Conservation (phyloP, 2,797 vertebrate genomes). For the Danio aesculapii region DNA sequence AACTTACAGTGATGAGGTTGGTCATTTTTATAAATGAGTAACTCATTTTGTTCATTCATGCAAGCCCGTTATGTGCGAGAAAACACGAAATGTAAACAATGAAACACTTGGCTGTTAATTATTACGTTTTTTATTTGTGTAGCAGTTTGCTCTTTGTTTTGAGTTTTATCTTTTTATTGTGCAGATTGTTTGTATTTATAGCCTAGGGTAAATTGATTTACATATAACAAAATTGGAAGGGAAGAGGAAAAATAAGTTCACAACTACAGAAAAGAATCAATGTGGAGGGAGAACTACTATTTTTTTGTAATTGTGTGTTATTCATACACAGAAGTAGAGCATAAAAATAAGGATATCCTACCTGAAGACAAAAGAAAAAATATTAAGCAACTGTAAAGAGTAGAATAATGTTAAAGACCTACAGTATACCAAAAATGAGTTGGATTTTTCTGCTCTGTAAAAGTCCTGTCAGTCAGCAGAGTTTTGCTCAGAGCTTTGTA, state of each 20-base stretch:
- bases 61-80: background rate
- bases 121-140: too few species aligned
- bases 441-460: background rate
- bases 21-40: background rate
- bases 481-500: conserved; percentile 3
- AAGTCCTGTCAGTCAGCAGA: conserved; percentile 1
- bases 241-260: background rate
- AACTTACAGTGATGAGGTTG: background rate
- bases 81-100: background rate
- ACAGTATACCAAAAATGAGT: background rate
- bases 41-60: background rate
- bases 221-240: background rate
- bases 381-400: too few species aligned
- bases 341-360: background rate
- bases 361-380: background rate
- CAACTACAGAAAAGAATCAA: background rate
- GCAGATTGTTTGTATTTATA: background rate
- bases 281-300: too few species aligned
- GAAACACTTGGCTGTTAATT: background rate
- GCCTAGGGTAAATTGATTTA: background rate
- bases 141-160: background rate
- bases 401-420: background rate
- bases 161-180: background rate
- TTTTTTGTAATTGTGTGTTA: too few species aligned
- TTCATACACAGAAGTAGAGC: too few species aligned